Evolutionary conservation across 2,888 invertebrate genomes (phyloP).

Genomic region (Eustalomyia histrio): DNA sequence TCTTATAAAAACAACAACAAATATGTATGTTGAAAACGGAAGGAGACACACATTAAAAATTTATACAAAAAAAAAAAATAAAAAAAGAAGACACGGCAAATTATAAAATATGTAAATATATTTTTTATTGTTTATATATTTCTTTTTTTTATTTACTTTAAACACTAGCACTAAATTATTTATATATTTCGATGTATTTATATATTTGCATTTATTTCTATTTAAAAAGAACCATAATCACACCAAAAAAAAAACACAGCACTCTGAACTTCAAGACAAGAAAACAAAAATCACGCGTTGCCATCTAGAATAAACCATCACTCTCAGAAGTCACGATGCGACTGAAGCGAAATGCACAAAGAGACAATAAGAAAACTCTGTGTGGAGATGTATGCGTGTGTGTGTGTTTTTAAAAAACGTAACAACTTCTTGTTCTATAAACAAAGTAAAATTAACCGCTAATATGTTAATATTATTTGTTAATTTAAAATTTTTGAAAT

Average conservation of each 20-base stretch:
- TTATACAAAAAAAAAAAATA: too few relatives aligned
- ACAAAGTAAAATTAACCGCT: neutral
- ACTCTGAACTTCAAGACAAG: conserved; percentile 11
- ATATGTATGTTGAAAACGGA: conserved; percentile 40
- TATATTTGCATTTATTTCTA: conserved; percentile 15
- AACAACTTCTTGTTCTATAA: neutral
- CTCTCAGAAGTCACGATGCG: conserved; percentile 66
- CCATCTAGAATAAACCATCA: conserved; percentile 61
- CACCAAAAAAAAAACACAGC: conserved; percentile 36
- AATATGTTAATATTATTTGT: neutral
- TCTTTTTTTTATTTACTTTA: conserved; percentile 1
- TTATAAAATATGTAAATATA: neutral
- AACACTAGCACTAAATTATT: neutral
- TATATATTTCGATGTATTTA: conserved; percentile 1
- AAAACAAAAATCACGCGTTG: conserved; percentile 31
- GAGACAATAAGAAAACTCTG: conserved; percentile 36
- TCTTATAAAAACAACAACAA: conserved; percentile 25
- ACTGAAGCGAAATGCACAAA: conserved; percentile 55
- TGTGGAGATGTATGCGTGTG: neutral
- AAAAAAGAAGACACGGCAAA: neutral
- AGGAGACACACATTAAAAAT: conserved; percentile 26
- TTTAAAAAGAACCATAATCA: conserved; percentile 29
- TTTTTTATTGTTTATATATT: conserved; percentile 3
- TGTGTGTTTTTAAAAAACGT: neutral
- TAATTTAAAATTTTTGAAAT: too few relatives aligned